A percentile compares a stretch with the other conserved stretches of the same genome.
phyloP scores from a whole-genome alignment of 2,797 vertebrate species.

The Anguilla obscura region DNA sequence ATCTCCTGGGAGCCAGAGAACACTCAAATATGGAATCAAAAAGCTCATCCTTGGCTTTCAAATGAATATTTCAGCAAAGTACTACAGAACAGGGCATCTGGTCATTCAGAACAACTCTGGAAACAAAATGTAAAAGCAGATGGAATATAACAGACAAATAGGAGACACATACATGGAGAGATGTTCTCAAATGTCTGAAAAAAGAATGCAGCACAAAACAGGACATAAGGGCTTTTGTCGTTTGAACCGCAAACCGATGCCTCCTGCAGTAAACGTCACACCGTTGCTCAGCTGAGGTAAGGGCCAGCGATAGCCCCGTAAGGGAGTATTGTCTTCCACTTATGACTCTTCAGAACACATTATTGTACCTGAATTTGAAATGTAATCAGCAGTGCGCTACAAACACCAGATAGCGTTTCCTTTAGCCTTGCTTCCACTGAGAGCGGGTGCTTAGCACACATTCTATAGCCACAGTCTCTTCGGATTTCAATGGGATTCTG shows the following conservation, averaged over 20 bases:
- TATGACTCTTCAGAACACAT: background rate
- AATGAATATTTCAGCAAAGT: background rate
- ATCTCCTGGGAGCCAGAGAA: background rate
- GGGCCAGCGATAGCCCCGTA: background rate
- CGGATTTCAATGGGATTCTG: background rate
- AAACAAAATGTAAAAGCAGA: background rate
- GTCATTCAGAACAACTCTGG: background rate
- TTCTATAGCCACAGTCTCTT: background rate
- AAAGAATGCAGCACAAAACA: background rate
- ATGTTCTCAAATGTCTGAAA: background rate
- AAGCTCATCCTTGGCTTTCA: background rate
- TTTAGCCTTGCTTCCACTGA: constrained; percentile 2
- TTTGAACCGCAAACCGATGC: background rate
- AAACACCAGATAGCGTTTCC: background rate
- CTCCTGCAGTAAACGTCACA: background rate
- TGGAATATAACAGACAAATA: background rate
- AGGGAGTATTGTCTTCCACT: background rate
- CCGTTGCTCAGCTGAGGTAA: background rate
- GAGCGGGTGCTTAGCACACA: background rate
- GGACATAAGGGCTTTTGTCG: background rate
- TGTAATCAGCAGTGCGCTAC: constrained; percentile 4
- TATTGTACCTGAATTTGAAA: constrained; percentile 7
- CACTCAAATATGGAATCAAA: background rate
- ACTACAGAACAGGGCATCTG: background rate
- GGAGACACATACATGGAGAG: background rate